Evolutionary conservation across 1,140 invertebrate genomes (phyloP).

Genomic region (Marisa cornuarietis): DNA sequence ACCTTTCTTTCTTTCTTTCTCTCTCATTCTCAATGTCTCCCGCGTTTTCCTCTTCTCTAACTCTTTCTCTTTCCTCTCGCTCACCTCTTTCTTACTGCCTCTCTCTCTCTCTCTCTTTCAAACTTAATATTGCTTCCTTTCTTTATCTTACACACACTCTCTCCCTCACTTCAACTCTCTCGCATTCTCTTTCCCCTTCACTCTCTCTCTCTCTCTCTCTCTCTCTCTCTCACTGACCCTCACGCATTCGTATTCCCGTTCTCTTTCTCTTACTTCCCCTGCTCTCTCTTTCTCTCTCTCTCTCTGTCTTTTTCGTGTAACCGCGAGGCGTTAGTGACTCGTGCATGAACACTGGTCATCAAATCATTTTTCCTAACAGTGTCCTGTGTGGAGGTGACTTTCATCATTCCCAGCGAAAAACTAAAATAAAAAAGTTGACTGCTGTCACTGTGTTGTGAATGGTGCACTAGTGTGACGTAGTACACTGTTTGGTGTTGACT

Average conservation of each 20-base stretch:
- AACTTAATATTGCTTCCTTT: neutral
- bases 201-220: conserved; percentile 4
- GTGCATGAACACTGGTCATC: no score
- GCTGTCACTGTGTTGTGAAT: no score
- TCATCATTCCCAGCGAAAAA: no score
- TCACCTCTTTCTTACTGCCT: neutral
- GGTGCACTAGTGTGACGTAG: no score
- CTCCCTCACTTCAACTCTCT: neutral
- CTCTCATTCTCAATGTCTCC: neutral
- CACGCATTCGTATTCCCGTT: no score
- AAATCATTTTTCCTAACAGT: no score
- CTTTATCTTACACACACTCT: neutral
- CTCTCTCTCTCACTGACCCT: conserved; percentile 12
- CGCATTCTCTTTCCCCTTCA: neutral
- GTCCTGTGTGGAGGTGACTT: no score
- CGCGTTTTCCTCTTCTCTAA: neutral
- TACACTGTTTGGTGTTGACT: no score
- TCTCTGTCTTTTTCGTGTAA: conserved; percentile 11
- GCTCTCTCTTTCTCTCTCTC: no score
- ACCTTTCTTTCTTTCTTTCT: neutral
- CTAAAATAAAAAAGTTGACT: no score
- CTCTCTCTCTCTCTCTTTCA: conserved; percentile 8
- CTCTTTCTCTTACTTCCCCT: no score
- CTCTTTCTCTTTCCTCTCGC: conserved; percentile 1
- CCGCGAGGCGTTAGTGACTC: no score